A percentile compares a stretch with the other conserved stretches of the same genome.
phyloP scores from a whole-genome alignment of 2,888 invertebrate genomes.

The Conomelus anceps region DNA sequence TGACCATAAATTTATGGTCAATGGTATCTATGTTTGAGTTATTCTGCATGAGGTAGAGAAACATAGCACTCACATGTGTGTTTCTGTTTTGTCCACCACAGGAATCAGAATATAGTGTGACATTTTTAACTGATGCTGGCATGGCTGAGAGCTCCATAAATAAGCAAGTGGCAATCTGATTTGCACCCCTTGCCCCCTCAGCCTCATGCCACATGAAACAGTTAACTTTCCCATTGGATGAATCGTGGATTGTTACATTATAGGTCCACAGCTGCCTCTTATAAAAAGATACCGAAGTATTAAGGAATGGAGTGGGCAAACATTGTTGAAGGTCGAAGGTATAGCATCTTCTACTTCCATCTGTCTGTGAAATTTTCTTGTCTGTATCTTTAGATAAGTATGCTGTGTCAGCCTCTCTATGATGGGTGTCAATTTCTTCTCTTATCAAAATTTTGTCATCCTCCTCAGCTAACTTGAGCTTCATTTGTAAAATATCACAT shows the following conservation, averaged over 20 bases:
- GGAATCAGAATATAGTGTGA: constrained; percentile 30
- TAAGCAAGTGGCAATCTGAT: constrained; percentile 35
- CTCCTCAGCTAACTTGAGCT: constrained; percentile 13
- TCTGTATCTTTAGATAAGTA: constrained; percentile 14
- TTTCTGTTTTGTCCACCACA: constrained; percentile 35
- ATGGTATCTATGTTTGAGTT: constrained; percentile 29
- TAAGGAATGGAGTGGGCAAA: too few relatives aligned
- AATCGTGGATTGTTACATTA: background rate
- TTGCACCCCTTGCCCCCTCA: constrained; percentile 32
- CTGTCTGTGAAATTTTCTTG: constrained; percentile 16
- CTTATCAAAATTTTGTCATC: background rate
- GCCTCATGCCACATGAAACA: constrained; percentile 33
- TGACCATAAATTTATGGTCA: constrained; percentile 33
- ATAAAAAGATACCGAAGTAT: too few relatives aligned
- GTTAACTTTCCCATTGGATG: background rate
- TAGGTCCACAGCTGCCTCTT: background rate
- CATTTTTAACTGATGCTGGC: background rate
- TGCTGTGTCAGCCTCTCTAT: constrained; percentile 9
- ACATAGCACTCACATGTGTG: constrained; percentile 32
- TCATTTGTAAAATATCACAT: constrained; percentile 25
- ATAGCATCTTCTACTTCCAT: constrained; percentile 15
- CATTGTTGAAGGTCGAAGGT: constrained; percentile 25
- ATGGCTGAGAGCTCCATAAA: constrained; percentile 5
- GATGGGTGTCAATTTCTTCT: constrained; percentile 2
- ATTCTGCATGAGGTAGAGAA: constrained; percentile 25